Evolutionary conservation across 2,113 vertebrate species (phyloP).

Genomic region (Alethe diademata): DNA sequence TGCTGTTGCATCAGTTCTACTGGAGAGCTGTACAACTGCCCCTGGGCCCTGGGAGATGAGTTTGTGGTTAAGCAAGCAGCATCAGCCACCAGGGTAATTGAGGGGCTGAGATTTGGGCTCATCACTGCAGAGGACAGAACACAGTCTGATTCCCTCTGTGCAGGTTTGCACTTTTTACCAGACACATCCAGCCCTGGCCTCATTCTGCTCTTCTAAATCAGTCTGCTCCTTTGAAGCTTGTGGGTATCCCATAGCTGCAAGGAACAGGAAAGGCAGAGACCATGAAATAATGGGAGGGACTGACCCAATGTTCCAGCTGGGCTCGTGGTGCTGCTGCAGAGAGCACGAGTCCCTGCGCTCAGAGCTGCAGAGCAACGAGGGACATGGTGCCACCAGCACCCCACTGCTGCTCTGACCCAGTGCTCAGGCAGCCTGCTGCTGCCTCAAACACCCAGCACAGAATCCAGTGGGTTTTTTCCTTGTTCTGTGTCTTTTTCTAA

Average conservation of each 20-base stretch:
- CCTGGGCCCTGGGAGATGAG: not conserved
- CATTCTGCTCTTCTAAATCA: not conserved
- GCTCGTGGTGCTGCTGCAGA: not conserved
- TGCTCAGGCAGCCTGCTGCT: not conserved
- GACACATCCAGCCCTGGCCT: not conserved
- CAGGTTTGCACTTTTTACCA: not conserved
- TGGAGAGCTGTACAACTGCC: not conserved
- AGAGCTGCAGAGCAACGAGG: not conserved
- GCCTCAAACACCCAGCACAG: too few species aligned
- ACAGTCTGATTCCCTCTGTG: not conserved
- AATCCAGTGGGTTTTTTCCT: not conserved
- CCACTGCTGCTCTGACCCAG: not conserved
- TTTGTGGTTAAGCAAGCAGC: not conserved
- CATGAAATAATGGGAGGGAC: not conserved
- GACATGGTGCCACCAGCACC: not conserved
- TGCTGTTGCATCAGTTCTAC: not conserved
- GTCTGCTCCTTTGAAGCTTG: not conserved
- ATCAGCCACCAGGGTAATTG: not conserved
- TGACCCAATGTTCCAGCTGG: fast-evolving
- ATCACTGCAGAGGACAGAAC: not conserved
- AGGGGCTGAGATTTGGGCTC: not conserved
- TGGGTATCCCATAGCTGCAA: not conserved
- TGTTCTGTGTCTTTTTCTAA: not conserved
- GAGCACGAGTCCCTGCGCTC: too few species aligned
- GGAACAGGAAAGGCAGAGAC: not conserved